phyloP scores from a whole-genome alignment of 2,888 invertebrate species.

The Lasioglossum malachurum region DNA sequence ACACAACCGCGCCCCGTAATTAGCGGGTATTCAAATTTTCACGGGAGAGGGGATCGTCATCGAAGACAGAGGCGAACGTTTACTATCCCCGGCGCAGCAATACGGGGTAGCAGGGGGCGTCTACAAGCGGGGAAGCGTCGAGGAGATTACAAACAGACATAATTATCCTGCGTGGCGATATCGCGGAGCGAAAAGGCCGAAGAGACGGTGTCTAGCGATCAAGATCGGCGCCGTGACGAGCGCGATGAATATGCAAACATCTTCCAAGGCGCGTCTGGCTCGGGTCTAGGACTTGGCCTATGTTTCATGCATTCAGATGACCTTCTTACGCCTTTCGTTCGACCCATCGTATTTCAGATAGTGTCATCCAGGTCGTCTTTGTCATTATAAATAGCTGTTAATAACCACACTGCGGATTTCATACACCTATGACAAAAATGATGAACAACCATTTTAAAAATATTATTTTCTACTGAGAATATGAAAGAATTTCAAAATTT shows the following conservation, averaged over 20 bases:
- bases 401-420: no score
- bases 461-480: no score
- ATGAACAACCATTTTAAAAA: no score
- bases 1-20: constrained; percentile 41
- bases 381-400: no score
- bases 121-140: constrained; percentile 29
- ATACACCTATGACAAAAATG: no score
- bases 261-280: constrained; percentile 10
- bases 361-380: background rate
- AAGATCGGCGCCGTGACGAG: constrained; percentile 63
- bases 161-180: constrained; percentile 57
- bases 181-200: constrained; percentile 25
- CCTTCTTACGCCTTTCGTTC: constrained; percentile 75
- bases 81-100: background rate
- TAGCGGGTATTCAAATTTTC: constrained; percentile 67
- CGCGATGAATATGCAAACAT: constrained; percentile 79
- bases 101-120: background rate
- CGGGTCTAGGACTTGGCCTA: constrained; percentile 53
- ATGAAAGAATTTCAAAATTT: no score
- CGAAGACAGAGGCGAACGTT: constrained; percentile 26
- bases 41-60: constrained; percentile 25
- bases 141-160: constrained; percentile 62
- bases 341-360: background rate
- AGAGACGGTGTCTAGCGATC: constrained; percentile 51
- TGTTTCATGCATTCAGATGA: constrained; percentile 81